A percentile compares a stretch with the other conserved stretches of the same genome.
phyloP scores from a whole-genome alignment of 2,888 invertebrate genomes.

The Rapana venosa region DNA sequence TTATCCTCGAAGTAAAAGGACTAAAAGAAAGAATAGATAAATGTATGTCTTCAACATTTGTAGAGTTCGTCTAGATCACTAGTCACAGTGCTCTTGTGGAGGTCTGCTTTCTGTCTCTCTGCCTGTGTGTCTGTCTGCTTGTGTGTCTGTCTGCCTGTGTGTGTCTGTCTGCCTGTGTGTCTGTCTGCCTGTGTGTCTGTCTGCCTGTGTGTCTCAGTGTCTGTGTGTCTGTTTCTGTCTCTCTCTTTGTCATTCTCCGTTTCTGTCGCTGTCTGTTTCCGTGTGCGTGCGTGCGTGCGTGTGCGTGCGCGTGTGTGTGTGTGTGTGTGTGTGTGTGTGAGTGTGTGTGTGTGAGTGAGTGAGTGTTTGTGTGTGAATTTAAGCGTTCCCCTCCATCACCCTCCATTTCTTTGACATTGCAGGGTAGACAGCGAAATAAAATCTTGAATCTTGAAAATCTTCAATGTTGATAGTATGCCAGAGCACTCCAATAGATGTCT shows the following conservation, averaged over 20 bases:
- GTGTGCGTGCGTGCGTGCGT: background rate
- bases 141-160: background rate
- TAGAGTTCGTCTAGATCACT: conserved; percentile 72
- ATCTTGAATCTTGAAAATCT: too few relatives aligned
- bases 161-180: background rate
- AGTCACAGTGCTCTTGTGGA: conserved; percentile 73
- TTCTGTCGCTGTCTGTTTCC: background rate
- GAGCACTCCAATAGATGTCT: too few relatives aligned
- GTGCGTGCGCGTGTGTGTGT: background rate
- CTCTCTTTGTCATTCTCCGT: background rate
- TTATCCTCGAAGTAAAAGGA: too few relatives aligned
- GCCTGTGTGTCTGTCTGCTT: background rate
- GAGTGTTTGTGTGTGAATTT: background rate
- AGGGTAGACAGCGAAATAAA: too few relatives aligned
- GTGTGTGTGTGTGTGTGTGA: too few relatives aligned
- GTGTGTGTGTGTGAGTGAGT: background rate
- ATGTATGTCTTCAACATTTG: too few relatives aligned
- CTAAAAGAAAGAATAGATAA: too few relatives aligned
- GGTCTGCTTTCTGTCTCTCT: conserved; percentile 52
- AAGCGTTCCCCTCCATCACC: too few relatives aligned
- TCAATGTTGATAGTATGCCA: too few relatives aligned
- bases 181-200: background rate
- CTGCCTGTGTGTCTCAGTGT: background rate
- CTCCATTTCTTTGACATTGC: too few relatives aligned
- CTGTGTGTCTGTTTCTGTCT: background rate